Evolutionary conservation across 1,140 invertebrate species (phyloP), one percentile per base, ranked within the genome.

Genomic region (Rhopalosiphum maidis): DNA sequence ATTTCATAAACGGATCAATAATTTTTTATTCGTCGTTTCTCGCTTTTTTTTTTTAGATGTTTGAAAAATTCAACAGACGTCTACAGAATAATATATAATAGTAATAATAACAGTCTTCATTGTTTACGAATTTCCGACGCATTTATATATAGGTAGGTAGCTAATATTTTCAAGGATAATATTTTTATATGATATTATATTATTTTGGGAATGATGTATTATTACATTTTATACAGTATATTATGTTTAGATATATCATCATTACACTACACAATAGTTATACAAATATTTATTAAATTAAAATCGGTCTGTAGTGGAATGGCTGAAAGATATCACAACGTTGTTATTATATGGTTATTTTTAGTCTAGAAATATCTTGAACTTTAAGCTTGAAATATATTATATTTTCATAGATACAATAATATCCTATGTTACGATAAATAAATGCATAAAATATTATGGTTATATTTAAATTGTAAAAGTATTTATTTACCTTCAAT

Each of bases 1-100:
- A 48, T 87, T 87, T 87, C 43, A 87, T 43, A 46, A 86, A 46
- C 2, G 41, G 41, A 86, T 86, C 85, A 30, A 86, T 86, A 86
- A 86, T 46, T 83, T 82, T 83, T 37, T 82, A 35, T 82, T 23
- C 8, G 77, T 37, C 15, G 77, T 83, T 37, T 22, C n/a, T 83
- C 6, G 23, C 21, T 82, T 82, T 35, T 22, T 37, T 83, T 83
- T 83, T 37, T 35, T 37, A 21, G 7, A 83, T 83, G 18, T 37
- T 37, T 83, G 60, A 15, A 18, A 77, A 77, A 77, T 77, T 77
- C 5, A 18, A 77, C 60, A 77, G 60, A 77, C 60, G 60, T n/a
- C 60, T 77, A 77, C 15, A n/a, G 60, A 77, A 77, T 77, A 77
- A 77, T 77, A n/a, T n/a, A 77, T 77, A 77, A 77, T n/a, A 22